Conservation (phyloP, 1,140 invertebrate genomes). For the Streblospio benedicti region DNA sequence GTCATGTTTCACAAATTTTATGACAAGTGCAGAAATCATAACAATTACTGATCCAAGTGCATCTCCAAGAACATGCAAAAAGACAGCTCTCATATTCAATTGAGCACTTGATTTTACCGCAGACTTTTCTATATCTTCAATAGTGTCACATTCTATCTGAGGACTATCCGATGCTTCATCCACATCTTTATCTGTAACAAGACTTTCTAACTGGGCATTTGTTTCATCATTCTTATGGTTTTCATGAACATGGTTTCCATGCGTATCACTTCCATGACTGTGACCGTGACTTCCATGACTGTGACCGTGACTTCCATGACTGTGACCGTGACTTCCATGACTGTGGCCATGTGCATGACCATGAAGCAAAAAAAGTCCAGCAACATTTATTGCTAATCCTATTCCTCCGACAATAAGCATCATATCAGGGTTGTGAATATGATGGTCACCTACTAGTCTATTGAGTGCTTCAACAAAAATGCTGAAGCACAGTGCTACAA, state of each 20-base stretch:
- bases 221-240: neutral
- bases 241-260: neutral
- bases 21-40: constrained; percentile 66
- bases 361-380: constrained; percentile 51
- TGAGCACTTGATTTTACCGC: neutral
- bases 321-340: neutral
- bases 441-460: constrained; percentile 51
- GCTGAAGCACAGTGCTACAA: constrained; percentile 52
- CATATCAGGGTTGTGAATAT: constrained; percentile 58
- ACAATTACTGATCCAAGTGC: constrained; percentile 86
- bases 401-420: constrained; percentile 49
- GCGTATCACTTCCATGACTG: neutral
- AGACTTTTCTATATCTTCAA: neutral
- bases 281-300: neutral
- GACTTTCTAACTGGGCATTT: neutral
- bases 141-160: neutral
- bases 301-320: neutral
- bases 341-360: constrained; percentile 24
- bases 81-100: constrained; percentile 96
- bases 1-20: constrained; percentile 64
- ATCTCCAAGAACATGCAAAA: constrained; percentile 87
- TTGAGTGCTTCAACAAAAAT: too few species aligned
- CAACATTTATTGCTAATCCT: constrained; percentile 50
- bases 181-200: neutral
- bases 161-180: neutral